Conservation (phyloP, 2,797 vertebrate species). For the Naso thynnoides region DNA sequence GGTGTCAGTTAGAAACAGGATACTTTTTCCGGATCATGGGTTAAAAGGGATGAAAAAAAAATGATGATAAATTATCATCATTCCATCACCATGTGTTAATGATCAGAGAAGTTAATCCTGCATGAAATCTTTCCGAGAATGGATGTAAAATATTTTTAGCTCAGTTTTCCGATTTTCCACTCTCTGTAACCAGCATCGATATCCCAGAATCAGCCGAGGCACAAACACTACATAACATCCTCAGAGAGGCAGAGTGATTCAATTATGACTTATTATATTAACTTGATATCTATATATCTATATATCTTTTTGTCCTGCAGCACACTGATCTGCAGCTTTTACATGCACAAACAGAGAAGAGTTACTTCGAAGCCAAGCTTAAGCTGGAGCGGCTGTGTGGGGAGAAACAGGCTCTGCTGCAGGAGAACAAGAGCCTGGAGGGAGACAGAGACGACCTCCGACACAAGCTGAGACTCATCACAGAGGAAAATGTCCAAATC, state of each 20-base stretch:
- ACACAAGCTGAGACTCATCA: constrained; percentile 73
- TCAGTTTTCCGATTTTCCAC: neutral
- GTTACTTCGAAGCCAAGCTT: constrained; percentile 82
- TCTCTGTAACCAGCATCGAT: neutral
- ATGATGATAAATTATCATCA: neutral
- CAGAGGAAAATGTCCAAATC: constrained; percentile 75
- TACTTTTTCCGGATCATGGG: neutral
- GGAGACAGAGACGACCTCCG: constrained; percentile 75
- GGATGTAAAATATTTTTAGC: neutral
- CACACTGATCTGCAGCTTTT: constrained; percentile 75
- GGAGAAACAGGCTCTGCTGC: constrained; percentile 77
- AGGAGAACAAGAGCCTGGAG: constrained; percentile 76
- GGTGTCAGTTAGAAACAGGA: no score
- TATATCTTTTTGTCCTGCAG: constrained; percentile 42
- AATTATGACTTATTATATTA: neutral
- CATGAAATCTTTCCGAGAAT: neutral
- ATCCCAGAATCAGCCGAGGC: neutral
- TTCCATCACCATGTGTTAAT: neutral
- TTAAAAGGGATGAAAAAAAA: neutral
- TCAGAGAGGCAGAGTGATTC: neutral
- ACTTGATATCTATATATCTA: neutral
- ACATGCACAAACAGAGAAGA: constrained; percentile 79
- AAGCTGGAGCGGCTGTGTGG: constrained; percentile 79
- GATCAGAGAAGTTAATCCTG: neutral
- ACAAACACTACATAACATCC: neutral